phyloP scores from a whole-genome alignment of 2,888 invertebrate genomes.

The Rhingia rostrata region DNA sequence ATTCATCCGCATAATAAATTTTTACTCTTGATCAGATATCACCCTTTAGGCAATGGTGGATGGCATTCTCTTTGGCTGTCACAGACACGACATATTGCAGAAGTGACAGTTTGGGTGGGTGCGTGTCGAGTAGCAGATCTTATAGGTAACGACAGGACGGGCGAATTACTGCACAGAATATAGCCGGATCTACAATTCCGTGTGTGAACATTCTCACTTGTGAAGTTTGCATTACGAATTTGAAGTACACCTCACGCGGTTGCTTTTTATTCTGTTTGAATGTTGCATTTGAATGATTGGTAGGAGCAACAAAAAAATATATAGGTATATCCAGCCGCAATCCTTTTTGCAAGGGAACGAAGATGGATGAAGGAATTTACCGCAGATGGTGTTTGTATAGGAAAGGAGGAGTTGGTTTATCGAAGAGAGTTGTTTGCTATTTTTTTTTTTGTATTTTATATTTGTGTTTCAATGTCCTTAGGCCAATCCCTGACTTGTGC shows the following conservation, averaged over 20 bases:
- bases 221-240: slow-evolving; percentile 21
- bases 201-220: slow-evolving; percentile 31
- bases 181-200: slow-evolving; percentile 11
- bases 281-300: slow-evolving; percentile 47
- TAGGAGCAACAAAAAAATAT: not conserved
- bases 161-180: slow-evolving; percentile 27
- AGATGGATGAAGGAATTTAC: slow-evolving; percentile 47
- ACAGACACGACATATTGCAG: slow-evolving; percentile 29
- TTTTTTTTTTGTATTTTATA: too few relatives aligned
- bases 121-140: slow-evolving; percentile 1
- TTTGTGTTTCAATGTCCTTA: too few relatives aligned
- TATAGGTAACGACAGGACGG: slow-evolving; percentile 21
- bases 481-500: too few relatives aligned
- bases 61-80: slow-evolving; percentile 54
- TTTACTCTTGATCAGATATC: slow-evolving; percentile 68
- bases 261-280: slow-evolving; percentile 6
- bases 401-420: not conserved
- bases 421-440: not conserved
- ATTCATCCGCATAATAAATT: slow-evolving; percentile 65
- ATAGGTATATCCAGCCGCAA: slow-evolving; percentile 12
- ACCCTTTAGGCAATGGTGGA: slow-evolving; percentile 60
- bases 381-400: slow-evolving; percentile 19
- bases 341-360: slow-evolving; percentile 30
- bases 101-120: slow-evolving; percentile 6
- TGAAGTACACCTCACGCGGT: slow-evolving; percentile 5